These are phyloP conservation scores for Naja naja DNA, from an alignment of 2,113 vertebrate genomes.

Conservation along the genomic window DNA sequence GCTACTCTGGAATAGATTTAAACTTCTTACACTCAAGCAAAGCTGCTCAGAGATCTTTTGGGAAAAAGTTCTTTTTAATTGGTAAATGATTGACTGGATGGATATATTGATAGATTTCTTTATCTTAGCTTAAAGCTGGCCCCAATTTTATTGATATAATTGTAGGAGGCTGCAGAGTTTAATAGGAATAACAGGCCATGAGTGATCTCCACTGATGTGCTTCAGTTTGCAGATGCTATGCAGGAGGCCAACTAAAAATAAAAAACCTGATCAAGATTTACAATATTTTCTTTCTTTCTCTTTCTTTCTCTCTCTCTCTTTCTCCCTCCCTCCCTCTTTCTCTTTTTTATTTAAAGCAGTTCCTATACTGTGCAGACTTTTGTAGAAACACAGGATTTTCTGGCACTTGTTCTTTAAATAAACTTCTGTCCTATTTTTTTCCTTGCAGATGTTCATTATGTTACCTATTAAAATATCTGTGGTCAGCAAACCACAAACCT, in stretches of 20 bases:
- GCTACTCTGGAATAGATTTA: not conserved
- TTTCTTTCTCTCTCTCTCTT: not conserved
- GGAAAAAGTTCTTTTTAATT: not conserved
- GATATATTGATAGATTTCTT: not conserved
- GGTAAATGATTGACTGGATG: not conserved
- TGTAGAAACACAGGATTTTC: constrained; percentile 55
- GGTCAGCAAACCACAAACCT: constrained; percentile 47
- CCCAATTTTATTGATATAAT: not conserved
- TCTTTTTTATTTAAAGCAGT: constrained; percentile 32
- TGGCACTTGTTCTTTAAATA: constrained; percentile 60
- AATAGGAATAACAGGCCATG: not conserved
- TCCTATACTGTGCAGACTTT: constrained; percentile 42
- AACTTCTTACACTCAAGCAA: not conserved
- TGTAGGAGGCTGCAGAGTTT: not conserved
- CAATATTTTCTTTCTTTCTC: not conserved
- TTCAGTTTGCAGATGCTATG: not conserved
- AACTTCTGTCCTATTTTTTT: constrained; percentile 54
- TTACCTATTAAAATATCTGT: constrained; percentile 54
- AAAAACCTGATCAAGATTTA: constrained; percentile 37
- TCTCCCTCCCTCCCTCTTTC: not conserved
- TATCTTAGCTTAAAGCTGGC: not conserved
- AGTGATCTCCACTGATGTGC: not conserved
- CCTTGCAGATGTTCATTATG: constrained; percentile 48
- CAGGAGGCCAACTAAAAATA: too few relatives aligned
- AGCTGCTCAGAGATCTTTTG: not conserved